These are phyloP conservation scores for Latrodectus geometricus DNA, from an alignment of 1,140 invertebrate species.

Conservation along the genomic window DNA sequence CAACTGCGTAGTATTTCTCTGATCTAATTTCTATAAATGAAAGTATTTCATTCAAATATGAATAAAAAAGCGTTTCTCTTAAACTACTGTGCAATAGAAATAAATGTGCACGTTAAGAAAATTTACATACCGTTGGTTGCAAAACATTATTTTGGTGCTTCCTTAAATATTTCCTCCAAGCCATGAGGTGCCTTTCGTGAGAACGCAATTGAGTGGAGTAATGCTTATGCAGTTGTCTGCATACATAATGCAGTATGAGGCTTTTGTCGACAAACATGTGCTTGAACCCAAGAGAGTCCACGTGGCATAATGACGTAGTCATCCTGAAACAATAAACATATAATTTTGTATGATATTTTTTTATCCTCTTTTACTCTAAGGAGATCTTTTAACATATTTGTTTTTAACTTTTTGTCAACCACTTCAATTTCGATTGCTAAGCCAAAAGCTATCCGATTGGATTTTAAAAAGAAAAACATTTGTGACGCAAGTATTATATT, in stretches of 20 bases:
- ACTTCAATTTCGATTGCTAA: no score
- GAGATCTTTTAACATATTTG: no score
- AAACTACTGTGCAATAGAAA: not conserved
- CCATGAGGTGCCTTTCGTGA: conserved; percentile 67
- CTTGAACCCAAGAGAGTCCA: conserved; percentile 73
- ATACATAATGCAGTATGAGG: conserved; percentile 72
- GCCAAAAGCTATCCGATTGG: no score
- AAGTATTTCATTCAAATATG: not conserved
- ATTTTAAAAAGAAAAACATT: no score
- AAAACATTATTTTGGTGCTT: conserved; percentile 34
- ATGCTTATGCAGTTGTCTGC: conserved; percentile 70
- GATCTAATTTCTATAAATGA: not conserved
- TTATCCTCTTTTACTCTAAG: no score
- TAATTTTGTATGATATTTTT: no score
- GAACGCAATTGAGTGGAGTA: conserved; percentile 68
- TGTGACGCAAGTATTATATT: no score
- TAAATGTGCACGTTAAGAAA: not conserved
- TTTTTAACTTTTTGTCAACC: no score
- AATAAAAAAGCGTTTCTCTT: not conserved
- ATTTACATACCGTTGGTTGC: conserved; percentile 34
- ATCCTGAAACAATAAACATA: conserved; percentile 30
- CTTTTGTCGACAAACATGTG: conserved; percentile 69
- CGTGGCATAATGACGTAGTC: conserved; percentile 67
- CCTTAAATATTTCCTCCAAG: conserved; percentile 64
- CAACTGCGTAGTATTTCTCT: no score